Evolutionary conservation across 1,140 invertebrate species (phyloP).

Genomic region (Bombus haemorrhoidalis): DNA sequence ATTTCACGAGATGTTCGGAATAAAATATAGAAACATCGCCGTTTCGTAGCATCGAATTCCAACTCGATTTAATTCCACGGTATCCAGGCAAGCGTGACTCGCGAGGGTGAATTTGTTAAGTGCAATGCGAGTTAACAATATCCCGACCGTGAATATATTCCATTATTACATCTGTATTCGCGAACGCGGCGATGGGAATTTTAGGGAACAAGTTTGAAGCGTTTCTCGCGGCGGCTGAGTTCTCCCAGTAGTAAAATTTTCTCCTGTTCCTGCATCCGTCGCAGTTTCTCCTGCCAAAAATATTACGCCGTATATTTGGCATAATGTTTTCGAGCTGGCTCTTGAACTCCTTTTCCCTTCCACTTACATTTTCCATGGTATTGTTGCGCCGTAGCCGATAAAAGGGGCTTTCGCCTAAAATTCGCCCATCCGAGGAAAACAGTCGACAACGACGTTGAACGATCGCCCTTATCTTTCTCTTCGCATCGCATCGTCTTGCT

Average conservation of each 20-base stretch:
- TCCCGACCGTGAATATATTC: conserved; percentile 24
- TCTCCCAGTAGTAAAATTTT: conserved; percentile 59
- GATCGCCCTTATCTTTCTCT: too few relatives aligned
- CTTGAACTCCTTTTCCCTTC: neutral
- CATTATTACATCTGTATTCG: conserved; percentile 37
- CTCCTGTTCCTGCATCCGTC: conserved; percentile 36
- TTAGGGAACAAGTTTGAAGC: conserved; percentile 52
- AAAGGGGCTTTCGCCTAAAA: too few relatives aligned
- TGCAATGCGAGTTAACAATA: conserved; percentile 16
- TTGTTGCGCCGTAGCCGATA: too few relatives aligned
- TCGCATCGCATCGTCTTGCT: too few relatives aligned
- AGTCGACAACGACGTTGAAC: too few relatives aligned
- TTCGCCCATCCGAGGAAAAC: too few relatives aligned
- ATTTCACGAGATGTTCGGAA: neutral
- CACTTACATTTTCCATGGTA: too few relatives aligned
- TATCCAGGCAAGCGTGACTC: neutral
- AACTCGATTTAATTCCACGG: neutral
- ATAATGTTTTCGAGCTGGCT: conserved; percentile 13
- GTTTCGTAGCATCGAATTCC: neutral
- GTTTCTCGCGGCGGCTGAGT: conserved; percentile 22
- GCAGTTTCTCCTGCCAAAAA: conserved; percentile 16
- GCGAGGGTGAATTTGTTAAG: conserved; percentile 35
- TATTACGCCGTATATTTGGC: conserved; percentile 42
- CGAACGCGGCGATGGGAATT: conserved; percentile 16
- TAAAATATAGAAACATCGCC: too few relatives aligned